Evolutionary conservation across 1,140 invertebrate species (phyloP).

Genomic region (Bombus difficillimus): DNA sequence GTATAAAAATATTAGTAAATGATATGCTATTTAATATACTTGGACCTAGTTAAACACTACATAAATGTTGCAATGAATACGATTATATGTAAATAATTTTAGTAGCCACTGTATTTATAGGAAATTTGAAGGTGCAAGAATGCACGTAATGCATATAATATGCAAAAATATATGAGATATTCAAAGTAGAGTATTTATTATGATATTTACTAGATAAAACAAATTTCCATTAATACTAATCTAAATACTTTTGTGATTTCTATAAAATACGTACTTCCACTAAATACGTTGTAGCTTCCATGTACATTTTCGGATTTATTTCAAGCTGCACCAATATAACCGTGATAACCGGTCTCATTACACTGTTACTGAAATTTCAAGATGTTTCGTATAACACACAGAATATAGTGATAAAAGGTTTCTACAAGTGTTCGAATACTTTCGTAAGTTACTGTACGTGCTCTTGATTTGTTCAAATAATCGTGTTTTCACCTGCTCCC

Average conservation of each 20-base stretch:
- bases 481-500: background rate
- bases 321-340: background rate
- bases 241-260: background rate
- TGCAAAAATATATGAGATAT: too few relatives aligned
- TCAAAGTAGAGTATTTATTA: too few relatives aligned
- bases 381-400: background rate
- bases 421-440: background rate
- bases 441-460: background rate
- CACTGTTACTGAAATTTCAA: background rate
- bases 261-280: background rate
- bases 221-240: background rate
- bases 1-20: too few relatives aligned
- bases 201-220: too few relatives aligned
- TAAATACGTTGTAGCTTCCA: background rate
- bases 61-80: too few relatives aligned
- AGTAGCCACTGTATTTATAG: too few relatives aligned
- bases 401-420: background rate
- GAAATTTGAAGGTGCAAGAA: too few relatives aligned
- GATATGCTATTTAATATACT: too few relatives aligned
- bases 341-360: background rate
- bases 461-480: conserved; percentile 2
- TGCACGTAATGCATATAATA: too few relatives aligned
- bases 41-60: too few relatives aligned
- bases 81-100: too few relatives aligned
- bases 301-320: background rate